A percentile compares a stretch with the other conserved stretches of the same genome.
phyloP scores from a whole-genome alignment of 2,797 vertebrate genomes.

The Bovichtus variegatus region DNA sequence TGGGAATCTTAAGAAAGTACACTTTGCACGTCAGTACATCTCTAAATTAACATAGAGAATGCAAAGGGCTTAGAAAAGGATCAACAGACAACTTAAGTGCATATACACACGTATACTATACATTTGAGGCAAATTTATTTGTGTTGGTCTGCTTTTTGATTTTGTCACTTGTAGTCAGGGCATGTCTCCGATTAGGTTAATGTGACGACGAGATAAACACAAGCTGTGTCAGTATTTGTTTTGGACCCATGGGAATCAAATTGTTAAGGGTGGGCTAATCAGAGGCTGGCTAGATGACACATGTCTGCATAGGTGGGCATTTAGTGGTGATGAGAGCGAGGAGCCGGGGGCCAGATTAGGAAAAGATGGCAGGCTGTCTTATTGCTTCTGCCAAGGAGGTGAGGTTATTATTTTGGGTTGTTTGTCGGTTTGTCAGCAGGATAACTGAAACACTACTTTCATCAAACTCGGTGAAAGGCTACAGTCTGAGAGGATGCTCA shows the following conservation, averaged over 20 bases:
- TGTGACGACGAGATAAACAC: slow-evolving; percentile 40
- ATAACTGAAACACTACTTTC: no score
- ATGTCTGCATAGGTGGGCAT: slow-evolving; percentile 13
- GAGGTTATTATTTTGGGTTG: no score
- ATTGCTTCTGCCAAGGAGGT: not conserved
- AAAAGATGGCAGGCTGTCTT: slow-evolving; percentile 1
- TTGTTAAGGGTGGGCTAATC: slow-evolving; percentile 60
- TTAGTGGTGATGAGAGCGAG: slow-evolving; percentile 15
- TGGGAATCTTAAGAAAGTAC: slow-evolving; percentile 30
- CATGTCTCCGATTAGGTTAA: slow-evolving; percentile 13
- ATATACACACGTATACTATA: no score
- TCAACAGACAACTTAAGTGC: not conserved
- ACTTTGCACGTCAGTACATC: not conserved
- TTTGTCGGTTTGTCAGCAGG: no score
- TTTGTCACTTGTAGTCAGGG: not conserved
- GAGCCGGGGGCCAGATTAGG: not conserved
- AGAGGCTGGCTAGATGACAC: slow-evolving; percentile 41
- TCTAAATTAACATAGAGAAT: slow-evolving; percentile 9
- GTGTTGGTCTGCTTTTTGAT: not conserved
- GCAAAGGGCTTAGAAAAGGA: not conserved
- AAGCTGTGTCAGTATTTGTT: not conserved
- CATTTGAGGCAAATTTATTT: not conserved
- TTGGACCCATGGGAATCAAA: not conserved
- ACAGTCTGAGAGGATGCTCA: no score
- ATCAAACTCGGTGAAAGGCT: no score